phyloP scores from a whole-genome alignment of 1,140 invertebrate genomes.

The Drosophila pectinifera region DNA sequence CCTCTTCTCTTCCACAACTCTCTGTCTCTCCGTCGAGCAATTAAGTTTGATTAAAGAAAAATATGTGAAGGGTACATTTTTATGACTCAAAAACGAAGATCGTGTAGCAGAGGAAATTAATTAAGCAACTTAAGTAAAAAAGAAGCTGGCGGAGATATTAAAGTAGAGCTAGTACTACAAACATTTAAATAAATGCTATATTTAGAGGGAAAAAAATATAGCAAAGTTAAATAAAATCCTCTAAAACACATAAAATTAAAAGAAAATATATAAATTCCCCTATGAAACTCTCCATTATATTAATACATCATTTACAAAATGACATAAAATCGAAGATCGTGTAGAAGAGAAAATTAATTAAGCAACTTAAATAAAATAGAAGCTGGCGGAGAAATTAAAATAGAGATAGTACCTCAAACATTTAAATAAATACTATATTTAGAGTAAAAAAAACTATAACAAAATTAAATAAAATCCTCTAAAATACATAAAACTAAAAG shows the following conservation, averaged over 20 bases:
- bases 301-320: not conserved
- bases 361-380: not conserved
- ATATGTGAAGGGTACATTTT: conserved; percentile 11
- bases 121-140: not conserved
- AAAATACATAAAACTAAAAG: not conserved
- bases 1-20: not conserved
- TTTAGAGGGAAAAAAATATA: not conserved
- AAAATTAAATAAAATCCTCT: not conserved
- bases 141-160: not conserved
- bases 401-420: no score
- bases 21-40: conserved; percentile 31
- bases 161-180: no score
- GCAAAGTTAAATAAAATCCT: not conserved
- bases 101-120: not conserved
- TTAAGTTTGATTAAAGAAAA: conserved; percentile 71
- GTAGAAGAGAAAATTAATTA: not conserved
- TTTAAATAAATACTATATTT: not conserved
- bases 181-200: not conserved
- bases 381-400: not conserved
- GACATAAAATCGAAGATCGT: conserved; percentile 7
- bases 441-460: not conserved
- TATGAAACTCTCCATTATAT: no score
- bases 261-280: not conserved
- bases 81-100: conserved; percentile 14
- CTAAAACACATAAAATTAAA: not conserved